Base-by-base conservation (phyloP, 1,140 invertebrate species). In the Drosophila chauvacae region DNA sequence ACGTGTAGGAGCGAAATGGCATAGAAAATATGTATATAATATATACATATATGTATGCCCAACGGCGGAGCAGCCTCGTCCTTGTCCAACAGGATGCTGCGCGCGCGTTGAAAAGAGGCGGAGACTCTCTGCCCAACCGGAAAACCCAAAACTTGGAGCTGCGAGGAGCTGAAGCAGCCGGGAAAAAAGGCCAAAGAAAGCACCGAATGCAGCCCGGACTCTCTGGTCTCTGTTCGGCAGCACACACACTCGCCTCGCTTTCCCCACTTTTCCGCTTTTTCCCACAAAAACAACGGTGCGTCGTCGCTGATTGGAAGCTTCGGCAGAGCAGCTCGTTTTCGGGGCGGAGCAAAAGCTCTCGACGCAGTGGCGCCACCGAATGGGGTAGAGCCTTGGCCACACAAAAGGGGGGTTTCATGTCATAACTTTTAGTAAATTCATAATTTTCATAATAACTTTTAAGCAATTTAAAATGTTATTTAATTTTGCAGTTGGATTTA, bases 41-140 rank as follows among this genome's bases (percentile, higher is more conserved):
- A 47, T 44, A 39, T 61, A 47, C 47, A 39, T 61, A 66, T n/a
- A 63, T 45, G 64, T 55, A 55, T 57, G 66, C 61, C 57, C 69
- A 69, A 77, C 66, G 55, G 71, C 66, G 56, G 56, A 62, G 57
- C 57, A 59, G 57, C 47, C 70, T 60, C 47, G 80, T 76, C 53
- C 73, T 76, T 59, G 55, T 65, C 56, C 73, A 59, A 60, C 69
- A 72, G 84, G 84, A 87, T 88, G 84, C 84, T 88, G 84, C 68
- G 91, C 90, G 91, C 91, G 91, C 87, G 91, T 91, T 86, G 87
- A 91, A 92, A 92, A 91, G 78, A 92, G 91, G 91, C 90, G 91
- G 91, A 92, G 91, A 79, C 88, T 90, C 55, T 51, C 39, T 66
- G 64, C 56, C 68, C 65, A 75, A 62, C 61, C 72, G 28, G 30